Conservation (phyloP, 2,113 vertebrate species). For the Cynoglossus semilaevis region DNA sequence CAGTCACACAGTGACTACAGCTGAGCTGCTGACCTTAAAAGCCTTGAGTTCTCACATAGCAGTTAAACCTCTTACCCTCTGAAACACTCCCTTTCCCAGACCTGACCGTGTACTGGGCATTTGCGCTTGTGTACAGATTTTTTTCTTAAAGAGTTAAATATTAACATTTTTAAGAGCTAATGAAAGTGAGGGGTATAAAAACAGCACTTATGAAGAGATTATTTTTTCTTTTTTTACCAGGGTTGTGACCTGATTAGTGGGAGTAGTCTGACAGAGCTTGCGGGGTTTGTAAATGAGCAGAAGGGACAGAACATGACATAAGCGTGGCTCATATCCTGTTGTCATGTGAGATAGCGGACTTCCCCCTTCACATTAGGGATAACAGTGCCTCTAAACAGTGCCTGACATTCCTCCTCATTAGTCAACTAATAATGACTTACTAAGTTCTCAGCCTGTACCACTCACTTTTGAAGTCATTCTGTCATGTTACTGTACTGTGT, state of each 20-base stretch:
- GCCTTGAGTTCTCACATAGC: slow-evolving; percentile 67
- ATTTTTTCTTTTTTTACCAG: neutral
- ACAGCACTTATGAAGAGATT: neutral
- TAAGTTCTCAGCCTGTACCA: slow-evolving; percentile 30
- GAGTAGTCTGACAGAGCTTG: slow-evolving; percentile 36
- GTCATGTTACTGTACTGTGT: slow-evolving; percentile 60
- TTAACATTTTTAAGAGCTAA: no score
- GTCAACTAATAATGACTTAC: slow-evolving; percentile 50
- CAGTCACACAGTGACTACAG: slow-evolving; percentile 77
- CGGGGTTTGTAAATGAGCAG: slow-evolving; percentile 53
- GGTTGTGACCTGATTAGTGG: slow-evolving; percentile 24
- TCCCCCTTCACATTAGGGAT: slow-evolving; percentile 31
- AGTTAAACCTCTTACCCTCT: slow-evolving; percentile 79
- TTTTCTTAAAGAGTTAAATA: slow-evolving; percentile 47
- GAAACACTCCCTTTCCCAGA: slow-evolving; percentile 58
- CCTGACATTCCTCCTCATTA: slow-evolving; percentile 50
- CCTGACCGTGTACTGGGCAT: slow-evolving; percentile 32
- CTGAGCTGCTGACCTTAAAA: slow-evolving; percentile 75
- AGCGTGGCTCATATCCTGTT: slow-evolving; percentile 72
- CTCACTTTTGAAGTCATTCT: slow-evolving; percentile 48
- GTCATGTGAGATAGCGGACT: slow-evolving; percentile 61
- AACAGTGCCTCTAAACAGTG: slow-evolving; percentile 21
- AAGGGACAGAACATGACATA: slow-evolving; percentile 65
- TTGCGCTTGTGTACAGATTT: slow-evolving; percentile 16
- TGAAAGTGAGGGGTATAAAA: no score